Base-by-base conservation (phyloP, 2,888 invertebrate species). In the Helicoverpa assulta region DNA sequence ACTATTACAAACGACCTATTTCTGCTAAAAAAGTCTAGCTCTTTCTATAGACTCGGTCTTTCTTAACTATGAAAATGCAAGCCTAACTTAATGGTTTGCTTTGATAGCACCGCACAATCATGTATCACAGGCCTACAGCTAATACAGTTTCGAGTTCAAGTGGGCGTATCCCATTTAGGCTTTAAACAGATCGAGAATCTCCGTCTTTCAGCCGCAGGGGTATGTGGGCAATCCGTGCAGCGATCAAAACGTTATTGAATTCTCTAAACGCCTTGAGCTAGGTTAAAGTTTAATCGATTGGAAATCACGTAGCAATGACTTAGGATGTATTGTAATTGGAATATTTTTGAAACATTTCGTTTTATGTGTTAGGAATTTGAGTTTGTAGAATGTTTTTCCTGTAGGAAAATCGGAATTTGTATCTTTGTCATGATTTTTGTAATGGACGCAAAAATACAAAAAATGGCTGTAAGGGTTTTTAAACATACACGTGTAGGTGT, bases 161-260 rank as follows among this genome's bases (percentile, higher is more conserved):
- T 76, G 62, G 83, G 80, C 57, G 69, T 70, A 33, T 57, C 26
- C 65, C 58, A 67, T 77, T 80, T 76, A 82, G 73, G 64, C 69
- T 69, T 80, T 80, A 75, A 75, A 76, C 73, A 80, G 73, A 79
- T 82, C 69, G 72, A 76, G 76, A 72, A 75, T 78, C 73, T 76
- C 69, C 69, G 73, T 86, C 81, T 79, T 81, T 75, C 76, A 67
- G 85, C 88, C 85, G 78, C 76, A 67, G 77, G 86, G 85, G 70
- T 75, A 73, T 63, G 78, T 78, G 70, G 77, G 84, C 82, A 86
- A 89, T 90, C 86, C 84, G 76, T 70, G 74, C 73, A 80, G 78
- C 86, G 86, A 90, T 89, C 89, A 87, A 78, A 88, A 81, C 73
- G 76, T 88, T 88, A 90, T 90, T 90, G 89, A 90, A 89, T 89